Evolutionary conservation across 2,888 invertebrate genomes (phyloP).

Genomic region (Drosophila paranaensis): DNA sequence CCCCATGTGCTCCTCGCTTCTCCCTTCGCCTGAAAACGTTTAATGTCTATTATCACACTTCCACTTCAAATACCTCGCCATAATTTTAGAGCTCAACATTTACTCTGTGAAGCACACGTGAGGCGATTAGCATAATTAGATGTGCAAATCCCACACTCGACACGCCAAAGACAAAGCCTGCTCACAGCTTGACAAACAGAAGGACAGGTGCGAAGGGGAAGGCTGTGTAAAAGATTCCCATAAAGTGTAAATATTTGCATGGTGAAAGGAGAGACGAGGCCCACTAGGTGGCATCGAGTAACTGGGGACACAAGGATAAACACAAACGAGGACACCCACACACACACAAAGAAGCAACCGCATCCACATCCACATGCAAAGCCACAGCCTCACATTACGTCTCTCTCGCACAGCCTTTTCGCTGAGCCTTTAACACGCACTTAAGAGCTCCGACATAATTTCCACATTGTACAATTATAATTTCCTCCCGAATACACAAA

Average conservation of each 20-base stretch:
- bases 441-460: constrained; percentile 55
- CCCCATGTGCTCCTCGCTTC: no score
- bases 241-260: constrained; percentile 62
- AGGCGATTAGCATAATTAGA: constrained; percentile 54
- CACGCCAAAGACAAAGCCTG: constrained; percentile 28
- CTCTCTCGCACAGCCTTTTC: constrained; percentile 15
- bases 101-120: constrained; percentile 36
- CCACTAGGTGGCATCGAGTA: constrained; percentile 15
- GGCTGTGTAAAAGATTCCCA: constrained; percentile 24
- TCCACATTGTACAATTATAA: constrained; percentile 56
- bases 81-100: constrained; percentile 27
- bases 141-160: constrained; percentile 39
- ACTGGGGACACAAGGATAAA: constrained; percentile 26
- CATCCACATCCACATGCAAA: constrained; percentile 16
- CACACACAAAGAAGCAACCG: constrained; percentile 7
- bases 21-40: not conserved
- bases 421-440: constrained; percentile 46
- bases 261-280: constrained; percentile 15
- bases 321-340: constrained; percentile 25
- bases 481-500: constrained; percentile 12
- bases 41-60: constrained; percentile 24
- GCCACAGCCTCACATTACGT: constrained; percentile 6
- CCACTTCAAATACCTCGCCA: constrained; percentile 9
- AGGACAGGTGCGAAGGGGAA: not conserved
- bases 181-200: constrained; percentile 26